Base-by-base conservation (phyloP, 2,888 invertebrate genomes). In the Rapana venosa region DNA sequence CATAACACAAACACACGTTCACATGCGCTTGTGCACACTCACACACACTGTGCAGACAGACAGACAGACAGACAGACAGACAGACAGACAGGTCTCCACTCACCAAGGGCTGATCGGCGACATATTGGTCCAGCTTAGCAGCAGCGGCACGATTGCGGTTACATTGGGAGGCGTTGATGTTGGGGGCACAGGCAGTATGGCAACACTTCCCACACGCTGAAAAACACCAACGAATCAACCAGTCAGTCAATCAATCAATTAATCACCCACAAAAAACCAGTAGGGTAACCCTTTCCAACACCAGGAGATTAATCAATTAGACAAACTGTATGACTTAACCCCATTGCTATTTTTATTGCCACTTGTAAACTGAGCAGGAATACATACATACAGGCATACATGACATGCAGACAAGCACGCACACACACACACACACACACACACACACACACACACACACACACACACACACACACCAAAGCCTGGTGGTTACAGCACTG, bases 161-260 rank as follows among this genome's bases (percentile, higher is more conserved):
- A 88, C 91, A 91, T 77, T 91, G 91, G 56, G 90, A 90, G 89
- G 90, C 90, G 86, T 87, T 87, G 58, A 90, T 90, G 61, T 81
- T 77, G 0, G 90, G 77, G 5, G 90, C 81, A 47, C 91, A 91
- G 83, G 66, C 58, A 0, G 87, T 32, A 70, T 91, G 91, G 47
- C 91, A 91, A 66, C 90, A 90, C 77, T 88, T 90, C n/a, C 90
- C 88, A 79, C 91, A 91, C n/a, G 90, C 91, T 91, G 90, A 5
- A 85, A 61, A 30, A 58, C 56, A 86, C 0, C 35, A 56, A 74
- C 47, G 4, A 47, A 47, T 47, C 47, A 47, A 47, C 47, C 47
- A 47, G 47, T 47, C 47, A 47, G 47, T 47, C 47, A 47, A 8
- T 47, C 47, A 47, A 47, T 47, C 47, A 47, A 47, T 47, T 47